Conservation (phyloP, 1,140 invertebrate species). For the Conopomorpha cramerella region DNA sequence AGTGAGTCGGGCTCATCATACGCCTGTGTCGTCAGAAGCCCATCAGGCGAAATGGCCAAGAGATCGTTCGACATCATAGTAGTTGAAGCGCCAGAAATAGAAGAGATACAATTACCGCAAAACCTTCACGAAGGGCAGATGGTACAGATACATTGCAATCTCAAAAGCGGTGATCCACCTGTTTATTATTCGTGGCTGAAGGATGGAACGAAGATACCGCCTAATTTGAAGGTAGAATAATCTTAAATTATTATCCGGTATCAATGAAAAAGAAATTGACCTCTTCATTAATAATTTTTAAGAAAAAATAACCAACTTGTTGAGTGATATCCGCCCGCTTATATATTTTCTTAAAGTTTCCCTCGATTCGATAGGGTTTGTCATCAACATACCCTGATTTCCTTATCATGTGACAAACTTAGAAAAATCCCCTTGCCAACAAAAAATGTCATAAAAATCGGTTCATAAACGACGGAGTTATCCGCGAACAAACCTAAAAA, state of each 20-base stretch:
- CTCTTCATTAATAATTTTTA: too few species aligned
- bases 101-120: conserved; percentile 53
- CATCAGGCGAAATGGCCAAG: conserved; percentile 76
- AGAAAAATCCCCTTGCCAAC: too few species aligned
- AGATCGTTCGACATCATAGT: conserved; percentile 69
- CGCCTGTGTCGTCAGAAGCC: conserved; percentile 79
- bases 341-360: too few species aligned
- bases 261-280: too few species aligned
- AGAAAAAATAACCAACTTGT: too few species aligned
- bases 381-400: too few species aligned
- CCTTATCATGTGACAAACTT: too few species aligned
- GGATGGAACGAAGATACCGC: conserved; percentile 73
- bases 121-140: conserved; percentile 85
- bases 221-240: conserved; percentile 65
- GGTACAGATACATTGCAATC: conserved; percentile 86
- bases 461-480: too few species aligned
- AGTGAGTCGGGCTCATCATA: conserved; percentile 72
- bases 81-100: conserved; percentile 74
- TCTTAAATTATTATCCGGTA: conserved; percentile 4
- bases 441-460: too few species aligned
- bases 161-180: conserved; percentile 87
- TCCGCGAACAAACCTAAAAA: too few species aligned
- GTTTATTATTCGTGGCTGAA: conserved; percentile 91
- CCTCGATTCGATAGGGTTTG: too few species aligned
- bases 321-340: too few species aligned